These are phyloP conservation scores for Parus major DNA, from an alignment of 2,113 vertebrate genomes.

Conservation along the genomic window DNA sequence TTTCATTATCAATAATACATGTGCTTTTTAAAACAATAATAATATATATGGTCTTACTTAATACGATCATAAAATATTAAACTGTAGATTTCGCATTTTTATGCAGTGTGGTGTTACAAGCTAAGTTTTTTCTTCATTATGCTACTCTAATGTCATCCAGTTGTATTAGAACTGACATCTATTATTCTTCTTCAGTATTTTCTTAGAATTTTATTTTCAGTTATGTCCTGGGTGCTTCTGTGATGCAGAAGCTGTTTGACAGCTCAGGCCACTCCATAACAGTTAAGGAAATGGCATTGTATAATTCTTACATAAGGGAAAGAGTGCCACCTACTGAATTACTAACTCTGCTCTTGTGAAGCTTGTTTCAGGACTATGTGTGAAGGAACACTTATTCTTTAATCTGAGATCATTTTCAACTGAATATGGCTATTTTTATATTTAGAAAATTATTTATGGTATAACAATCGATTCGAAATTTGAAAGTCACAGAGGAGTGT, in stretches of 20 bases:
- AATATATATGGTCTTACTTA: background rate
- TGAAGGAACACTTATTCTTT: background rate
- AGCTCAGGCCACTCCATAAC: background rate
- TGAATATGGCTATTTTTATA: background rate
- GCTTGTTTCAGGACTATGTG: background rate
- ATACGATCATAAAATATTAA: background rate
- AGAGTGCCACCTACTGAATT: slow-evolving; percentile 58
- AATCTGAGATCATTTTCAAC: background rate
- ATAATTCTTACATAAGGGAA: background rate
- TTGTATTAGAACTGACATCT: background rate
- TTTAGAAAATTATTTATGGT: background rate
- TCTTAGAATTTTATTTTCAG: background rate
- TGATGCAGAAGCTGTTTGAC: background rate
- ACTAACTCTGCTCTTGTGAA: background rate
- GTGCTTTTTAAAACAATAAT: background rate
- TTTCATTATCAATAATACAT: background rate
- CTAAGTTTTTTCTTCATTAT: background rate
- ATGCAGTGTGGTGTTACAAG: background rate
- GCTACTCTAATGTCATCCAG: background rate
- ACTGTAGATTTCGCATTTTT: background rate
- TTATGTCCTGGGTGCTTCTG: background rate
- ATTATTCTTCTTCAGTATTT: background rate
- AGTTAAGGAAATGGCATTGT: background rate
- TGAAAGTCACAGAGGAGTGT: background rate
- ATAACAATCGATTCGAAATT: background rate